Base-by-base conservation (phyloP, 2,797 vertebrate genomes). In the Brachyrhaphis roseni region DNA sequence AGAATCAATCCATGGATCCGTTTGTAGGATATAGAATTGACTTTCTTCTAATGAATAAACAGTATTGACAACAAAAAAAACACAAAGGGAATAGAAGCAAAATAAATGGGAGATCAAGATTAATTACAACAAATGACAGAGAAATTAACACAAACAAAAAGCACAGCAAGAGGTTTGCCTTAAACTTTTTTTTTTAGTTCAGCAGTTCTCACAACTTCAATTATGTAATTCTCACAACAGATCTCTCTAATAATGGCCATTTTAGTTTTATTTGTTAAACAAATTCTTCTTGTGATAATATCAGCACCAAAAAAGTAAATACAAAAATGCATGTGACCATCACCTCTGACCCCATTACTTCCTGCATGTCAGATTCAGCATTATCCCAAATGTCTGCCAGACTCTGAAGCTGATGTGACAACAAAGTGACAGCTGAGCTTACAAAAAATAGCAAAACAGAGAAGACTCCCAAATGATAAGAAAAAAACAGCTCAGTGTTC, bases 281-380 rank as follows among this genome's bases (percentile, higher is more conserved):
- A 6, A 66, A 64, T 31, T 66, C 16, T 68, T 12, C 2, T 10
- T 66, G 34, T 66, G 55, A 55, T 55, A 55, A 84, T 71, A 80
- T 83, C 74, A 80, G 78, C 43, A 11, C 36, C 15, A 10, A 64
- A 47, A 46, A 78, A 43, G 55, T 7, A 46, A 84, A 78, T 39
- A 51, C 36, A 85, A 10, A 15, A 7, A 15, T 62, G 26, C 86
- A 88, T 79, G 74, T 5, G 53, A 6, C 73, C 1, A 0, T 46
- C 39, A 89, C 81, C 86, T 92, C 75, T 87, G 88, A 91, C 90
- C 88, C 81, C 8, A 28, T 51, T 45, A 68, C 41, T 79, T 78
- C 41, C 47, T 75, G 62, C 74, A n/a, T 16, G 71, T 82, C 82
- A 68, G 46, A 64, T 36, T 26, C 28, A 34, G 64, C 20, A 26